These are phyloP conservation scores for Phaethornis superciliosus DNA, from an alignment of 2,113 vertebrate genomes.

Conservation along the genomic window DNA sequence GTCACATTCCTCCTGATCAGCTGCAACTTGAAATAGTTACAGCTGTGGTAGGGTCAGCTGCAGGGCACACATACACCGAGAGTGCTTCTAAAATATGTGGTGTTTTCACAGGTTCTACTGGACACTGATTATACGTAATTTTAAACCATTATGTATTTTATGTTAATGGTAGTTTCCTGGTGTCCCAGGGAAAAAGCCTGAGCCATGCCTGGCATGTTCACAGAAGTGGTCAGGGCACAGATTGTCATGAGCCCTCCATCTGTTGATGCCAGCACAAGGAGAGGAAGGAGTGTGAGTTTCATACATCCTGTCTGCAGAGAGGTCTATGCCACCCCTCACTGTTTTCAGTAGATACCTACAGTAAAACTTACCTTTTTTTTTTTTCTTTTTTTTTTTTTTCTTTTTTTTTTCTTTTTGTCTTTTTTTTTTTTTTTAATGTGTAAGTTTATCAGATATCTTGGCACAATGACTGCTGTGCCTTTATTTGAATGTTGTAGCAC, in stretches of 20 bases:
- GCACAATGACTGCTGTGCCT: conserved; percentile 16
- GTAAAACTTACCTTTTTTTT: background rate
- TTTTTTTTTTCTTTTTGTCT: background rate
- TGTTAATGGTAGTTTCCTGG: conserved; percentile 31
- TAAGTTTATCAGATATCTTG: conserved; percentile 36
- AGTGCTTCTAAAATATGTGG: background rate
- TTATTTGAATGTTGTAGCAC: conserved; percentile 38
- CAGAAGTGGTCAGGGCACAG: conserved; percentile 44
- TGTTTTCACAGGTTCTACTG: conserved; percentile 7
- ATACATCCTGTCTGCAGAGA: background rate
- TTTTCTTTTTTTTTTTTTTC: background rate
- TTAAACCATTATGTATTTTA: conserved; percentile 11
- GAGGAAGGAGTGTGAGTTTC: conserved; percentile 40
- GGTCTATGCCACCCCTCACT: background rate
- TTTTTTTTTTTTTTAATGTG: background rate
- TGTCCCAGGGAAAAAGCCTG: conserved; percentile 41
- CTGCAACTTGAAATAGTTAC: background rate
- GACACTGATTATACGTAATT: background rate
- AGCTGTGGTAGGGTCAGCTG: conserved; percentile 6
- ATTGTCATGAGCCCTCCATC: conserved; percentile 40
- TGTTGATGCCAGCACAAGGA: conserved; percentile 43
- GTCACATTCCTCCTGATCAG: background rate
- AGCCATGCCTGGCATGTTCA: conserved; percentile 32
- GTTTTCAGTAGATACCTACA: conserved; percentile 13
- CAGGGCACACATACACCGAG: rapidly evolving